Evolutionary conservation across 2,888 invertebrate species (phyloP).

Genomic region (Nematopogon swammerdamellus): DNA sequence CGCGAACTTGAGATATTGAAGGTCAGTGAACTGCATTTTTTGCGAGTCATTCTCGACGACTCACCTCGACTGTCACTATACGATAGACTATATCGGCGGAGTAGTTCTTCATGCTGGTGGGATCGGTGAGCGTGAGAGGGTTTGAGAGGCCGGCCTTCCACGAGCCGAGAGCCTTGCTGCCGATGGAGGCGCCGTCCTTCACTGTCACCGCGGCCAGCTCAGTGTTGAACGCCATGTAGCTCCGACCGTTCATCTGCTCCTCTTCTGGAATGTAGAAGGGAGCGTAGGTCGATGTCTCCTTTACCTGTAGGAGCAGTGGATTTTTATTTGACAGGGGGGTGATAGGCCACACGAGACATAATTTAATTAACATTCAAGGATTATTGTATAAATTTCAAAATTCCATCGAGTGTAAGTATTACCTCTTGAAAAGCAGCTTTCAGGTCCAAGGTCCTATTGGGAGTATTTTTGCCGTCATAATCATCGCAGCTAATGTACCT

Average conservation of each 20-base stretch:
- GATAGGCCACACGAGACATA: too few relatives aligned
- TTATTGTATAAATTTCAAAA: too few relatives aligned
- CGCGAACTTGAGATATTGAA: too few relatives aligned
- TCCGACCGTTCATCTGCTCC: conserved; percentile 65
- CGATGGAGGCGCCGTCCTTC: conserved; percentile 68
- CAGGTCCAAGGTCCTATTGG: conserved; percentile 69
- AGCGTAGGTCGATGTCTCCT: conserved; percentile 68
- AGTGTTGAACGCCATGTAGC: conserved; percentile 73
- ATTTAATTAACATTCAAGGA: too few relatives aligned
- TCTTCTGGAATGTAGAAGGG: conserved; percentile 60
- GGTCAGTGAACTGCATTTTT: too few relatives aligned
- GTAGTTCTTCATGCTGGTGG: conserved; percentile 67
- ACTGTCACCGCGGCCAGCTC: conserved; percentile 68
- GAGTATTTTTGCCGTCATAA: conserved; percentile 73
- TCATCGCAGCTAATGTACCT: conserved; percentile 75
- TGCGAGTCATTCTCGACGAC: conserved; percentile 16
- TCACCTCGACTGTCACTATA: conserved; percentile 80
- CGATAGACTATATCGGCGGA: conserved; percentile 83
- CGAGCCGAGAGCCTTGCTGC: conserved; percentile 66
- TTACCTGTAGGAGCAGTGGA: conserved; percentile 30
- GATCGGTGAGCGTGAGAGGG: conserved; percentile 62
- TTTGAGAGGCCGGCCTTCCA: conserved; percentile 77
- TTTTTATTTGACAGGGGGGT: not conserved
- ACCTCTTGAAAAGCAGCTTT: conserved; percentile 67
- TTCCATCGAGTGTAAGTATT: conserved; percentile 13